Evolutionary conservation across 2,888 invertebrate genomes (phyloP).

Genomic region (Diarsia rubi): DNA sequence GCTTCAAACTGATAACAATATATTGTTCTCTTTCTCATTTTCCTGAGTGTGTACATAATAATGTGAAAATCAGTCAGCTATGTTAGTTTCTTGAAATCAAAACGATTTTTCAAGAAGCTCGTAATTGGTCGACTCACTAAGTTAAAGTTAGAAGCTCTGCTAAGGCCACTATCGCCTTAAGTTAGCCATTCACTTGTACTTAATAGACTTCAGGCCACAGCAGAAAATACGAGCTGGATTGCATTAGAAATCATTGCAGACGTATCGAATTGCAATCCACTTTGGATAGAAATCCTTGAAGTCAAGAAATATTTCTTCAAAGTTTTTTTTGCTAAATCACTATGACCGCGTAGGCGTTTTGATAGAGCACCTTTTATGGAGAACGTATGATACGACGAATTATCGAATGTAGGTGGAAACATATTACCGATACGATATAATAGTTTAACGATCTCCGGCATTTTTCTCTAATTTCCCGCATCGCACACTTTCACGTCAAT

Average conservation of each 20-base stretch:
- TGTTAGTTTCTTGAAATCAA: constrained; percentile 3
- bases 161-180: constrained; percentile 10
- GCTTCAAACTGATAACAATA: constrained; percentile 29
- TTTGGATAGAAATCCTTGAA: constrained; percentile 33
- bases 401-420: constrained; percentile 57
- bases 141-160: constrained; percentile 11
- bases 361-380: constrained; percentile 55
- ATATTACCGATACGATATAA: constrained; percentile 52
- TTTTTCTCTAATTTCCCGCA: constrained; percentile 55
- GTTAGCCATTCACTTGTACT: constrained; percentile 23
- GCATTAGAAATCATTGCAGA: constrained; percentile 28
- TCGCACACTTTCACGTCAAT: constrained; percentile 61
- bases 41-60: constrained; percentile 18
- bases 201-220: constrained; percentile 13
- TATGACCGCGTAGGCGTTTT: constrained; percentile 54
- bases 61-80: background rate
- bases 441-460: constrained; percentile 50
- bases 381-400: constrained; percentile 47
- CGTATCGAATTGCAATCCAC: constrained; percentile 39
- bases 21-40: constrained; percentile 31
- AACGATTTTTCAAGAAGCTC: constrained; percentile 2
- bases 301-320: constrained; percentile 43
- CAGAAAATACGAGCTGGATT: constrained; percentile 12
- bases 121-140: constrained; percentile 10
- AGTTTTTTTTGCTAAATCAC: constrained; percentile 56